Conservation (phyloP, 2,888 invertebrate genomes). For the Heliconius cydno region DNA sequence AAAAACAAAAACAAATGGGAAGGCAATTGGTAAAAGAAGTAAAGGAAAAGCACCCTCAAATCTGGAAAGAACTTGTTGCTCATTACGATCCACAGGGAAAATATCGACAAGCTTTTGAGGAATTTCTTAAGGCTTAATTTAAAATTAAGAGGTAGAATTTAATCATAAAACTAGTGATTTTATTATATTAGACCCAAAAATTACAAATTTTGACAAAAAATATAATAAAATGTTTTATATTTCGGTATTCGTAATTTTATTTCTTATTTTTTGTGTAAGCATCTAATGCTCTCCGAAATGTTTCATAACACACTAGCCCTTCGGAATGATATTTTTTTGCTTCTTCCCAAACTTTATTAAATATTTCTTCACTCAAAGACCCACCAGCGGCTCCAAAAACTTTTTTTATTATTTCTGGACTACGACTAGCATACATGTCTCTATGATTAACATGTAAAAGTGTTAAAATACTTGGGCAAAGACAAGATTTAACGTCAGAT, state of each 20-base stretch:
- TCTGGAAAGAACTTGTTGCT: slow-evolving; percentile 80
- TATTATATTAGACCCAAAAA: not conserved
- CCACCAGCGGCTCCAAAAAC: slow-evolving; percentile 82
- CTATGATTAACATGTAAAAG: slow-evolving; percentile 66
- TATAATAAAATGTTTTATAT: not conserved
- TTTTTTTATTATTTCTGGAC: slow-evolving; percentile 63
- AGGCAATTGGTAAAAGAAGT: slow-evolving; percentile 84
- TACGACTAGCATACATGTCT: slow-evolving; percentile 70
- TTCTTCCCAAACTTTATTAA: slow-evolving; percentile 77
- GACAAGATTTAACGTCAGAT: slow-evolving; percentile 64
- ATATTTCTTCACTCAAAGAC: slow-evolving; percentile 74
- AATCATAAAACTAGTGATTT: not conserved
- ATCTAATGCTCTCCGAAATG: slow-evolving; percentile 69
- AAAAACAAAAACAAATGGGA: slow-evolving; percentile 85
- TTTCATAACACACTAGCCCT: slow-evolving; percentile 82
- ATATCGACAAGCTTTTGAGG: slow-evolving; percentile 74
- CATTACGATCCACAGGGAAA: slow-evolving; percentile 85
- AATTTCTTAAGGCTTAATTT: slow-evolving; percentile 59
- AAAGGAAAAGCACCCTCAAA: slow-evolving; percentile 80
- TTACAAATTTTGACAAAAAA: not conserved
- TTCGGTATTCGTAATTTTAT: slow-evolving; percentile 18
- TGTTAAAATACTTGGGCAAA: slow-evolving; percentile 67
- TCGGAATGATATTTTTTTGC: slow-evolving; percentile 77
- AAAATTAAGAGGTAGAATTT: not conserved
- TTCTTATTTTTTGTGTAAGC: slow-evolving; percentile 43